These are phyloP conservation scores for Dipodomys merriami DNA, from an alignment of 2,113 vertebrate species.

Conservation along the genomic window DNA sequence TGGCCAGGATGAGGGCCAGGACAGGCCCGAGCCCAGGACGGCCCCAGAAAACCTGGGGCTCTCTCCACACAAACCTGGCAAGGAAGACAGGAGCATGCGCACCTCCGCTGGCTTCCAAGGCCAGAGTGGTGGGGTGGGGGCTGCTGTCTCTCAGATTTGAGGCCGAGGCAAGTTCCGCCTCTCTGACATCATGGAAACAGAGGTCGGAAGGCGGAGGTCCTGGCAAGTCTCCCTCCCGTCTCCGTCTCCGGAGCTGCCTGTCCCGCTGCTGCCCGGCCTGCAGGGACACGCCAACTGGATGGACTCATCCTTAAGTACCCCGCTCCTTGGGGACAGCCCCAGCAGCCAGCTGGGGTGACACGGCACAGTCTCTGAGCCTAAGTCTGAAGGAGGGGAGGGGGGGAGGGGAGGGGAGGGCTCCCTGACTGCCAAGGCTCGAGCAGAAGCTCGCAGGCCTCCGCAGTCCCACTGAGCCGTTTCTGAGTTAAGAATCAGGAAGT, in stretches of 20 bases:
- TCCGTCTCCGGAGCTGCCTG: not conserved
- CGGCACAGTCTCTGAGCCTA: slow-evolving; percentile 32
- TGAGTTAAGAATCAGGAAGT: not conserved
- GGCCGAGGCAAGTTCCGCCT: slow-evolving; percentile 53
- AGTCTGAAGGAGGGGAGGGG: not conserved
- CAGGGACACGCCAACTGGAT: slow-evolving; percentile 28
- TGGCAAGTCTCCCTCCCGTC: not conserved
- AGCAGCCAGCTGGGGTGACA: slow-evolving; percentile 63
- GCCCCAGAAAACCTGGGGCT: no score
- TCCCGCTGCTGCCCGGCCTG: not conserved
- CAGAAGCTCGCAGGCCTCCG: not conserved
- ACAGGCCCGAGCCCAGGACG: not conserved
- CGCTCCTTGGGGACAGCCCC: slow-evolving; percentile 9
- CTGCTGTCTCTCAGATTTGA: not conserved
- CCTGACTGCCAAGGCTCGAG: not conserved
- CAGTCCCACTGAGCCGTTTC: not conserved
- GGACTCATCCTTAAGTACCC: slow-evolving; percentile 48
- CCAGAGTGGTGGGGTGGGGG: not conserved
- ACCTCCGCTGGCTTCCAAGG: not conserved
- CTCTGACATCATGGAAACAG: slow-evolving; percentile 80
- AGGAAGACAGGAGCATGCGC: not conserved
- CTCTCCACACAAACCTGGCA: not conserved
- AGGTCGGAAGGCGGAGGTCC: slow-evolving; percentile 40
- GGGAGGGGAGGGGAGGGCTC: not conserved
- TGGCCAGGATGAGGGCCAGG: not conserved